Evolutionary conservation across 2,113 vertebrate genomes (phyloP).

Genomic region (Lophura nycthemera): DNA sequence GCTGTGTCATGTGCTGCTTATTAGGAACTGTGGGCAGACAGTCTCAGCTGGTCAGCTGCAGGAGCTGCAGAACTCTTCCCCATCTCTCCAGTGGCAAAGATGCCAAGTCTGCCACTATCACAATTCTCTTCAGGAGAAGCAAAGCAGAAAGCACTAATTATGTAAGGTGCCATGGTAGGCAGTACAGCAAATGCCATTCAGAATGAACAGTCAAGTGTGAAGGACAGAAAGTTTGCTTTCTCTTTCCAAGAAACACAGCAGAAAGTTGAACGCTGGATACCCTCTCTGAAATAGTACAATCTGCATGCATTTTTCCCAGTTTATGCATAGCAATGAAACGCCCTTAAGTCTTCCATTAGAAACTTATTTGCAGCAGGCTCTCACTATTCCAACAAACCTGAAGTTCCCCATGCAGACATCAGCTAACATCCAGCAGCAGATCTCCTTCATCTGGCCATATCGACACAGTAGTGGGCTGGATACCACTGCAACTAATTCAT

Average conservation of each 20-base stretch:
- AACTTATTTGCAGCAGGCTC: neutral
- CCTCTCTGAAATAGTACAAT: neutral
- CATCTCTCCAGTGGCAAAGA: neutral
- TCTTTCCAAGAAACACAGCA: neutral
- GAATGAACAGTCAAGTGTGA: slow-evolving; percentile 21
- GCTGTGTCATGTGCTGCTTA: slow-evolving; percentile 15
- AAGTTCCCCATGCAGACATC: neutral
- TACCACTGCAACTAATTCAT: neutral
- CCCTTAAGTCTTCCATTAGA: neutral
- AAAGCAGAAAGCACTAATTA: slow-evolving; percentile 50
- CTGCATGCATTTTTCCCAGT: neutral
- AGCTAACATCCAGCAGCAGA: neutral
- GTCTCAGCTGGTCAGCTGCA: slow-evolving; percentile 12
- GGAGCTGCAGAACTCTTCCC: slow-evolving; percentile 1
- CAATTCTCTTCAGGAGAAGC: neutral
- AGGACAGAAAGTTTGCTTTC: slow-evolving; percentile 27
- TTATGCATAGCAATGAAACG: neutral
- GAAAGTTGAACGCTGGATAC: neutral
- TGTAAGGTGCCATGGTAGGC: neutral
- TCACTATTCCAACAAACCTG: neutral
- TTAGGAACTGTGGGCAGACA: neutral
- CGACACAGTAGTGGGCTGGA: rapidly evolving
- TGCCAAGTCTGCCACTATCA: slow-evolving; percentile 7
- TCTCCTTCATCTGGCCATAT: neutral
- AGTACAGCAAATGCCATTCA: neutral